A percentile compares a stretch with the other conserved stretches of the same genome.
phyloP scores from a whole-genome alignment of 2,888 invertebrate genomes.

The Calliphora vomitoria region DNA sequence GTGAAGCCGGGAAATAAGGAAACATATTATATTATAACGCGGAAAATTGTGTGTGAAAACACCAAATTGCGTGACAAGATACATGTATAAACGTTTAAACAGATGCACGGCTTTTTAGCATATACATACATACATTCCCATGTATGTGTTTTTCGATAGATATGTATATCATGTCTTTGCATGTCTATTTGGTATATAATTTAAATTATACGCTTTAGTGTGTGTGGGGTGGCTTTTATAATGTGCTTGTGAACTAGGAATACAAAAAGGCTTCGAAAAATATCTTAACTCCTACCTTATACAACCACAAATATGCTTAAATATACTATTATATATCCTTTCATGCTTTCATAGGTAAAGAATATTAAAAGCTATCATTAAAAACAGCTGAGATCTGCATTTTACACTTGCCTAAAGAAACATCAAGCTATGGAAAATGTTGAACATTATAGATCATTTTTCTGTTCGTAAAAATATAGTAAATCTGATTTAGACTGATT shows the following conservation, averaged over 20 bases:
- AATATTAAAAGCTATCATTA: conserved; percentile 62
- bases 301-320: conserved; percentile 5
- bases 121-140: neutral
- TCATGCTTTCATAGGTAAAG: conserved; percentile 61
- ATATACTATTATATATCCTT: neutral
- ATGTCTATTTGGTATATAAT: neutral
- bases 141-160: neutral
- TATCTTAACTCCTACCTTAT: neutral
- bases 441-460: too few relatives aligned
- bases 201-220: neutral
- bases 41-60: conserved; percentile 73
- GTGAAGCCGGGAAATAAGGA: neutral
- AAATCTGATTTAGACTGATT: too few relatives aligned
- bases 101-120: neutral
- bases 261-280: neutral
- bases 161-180: neutral
- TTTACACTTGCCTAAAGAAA: neutral
- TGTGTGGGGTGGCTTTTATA: neutral
- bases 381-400: conserved; percentile 46
- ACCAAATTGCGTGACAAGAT: conserved; percentile 63
- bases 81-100: neutral
- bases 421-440: neutral
- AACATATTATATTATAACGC: conserved; percentile 37
- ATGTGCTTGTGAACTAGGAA: neutral
- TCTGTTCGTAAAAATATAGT: too few relatives aligned